Evolutionary conservation across 2,113 vertebrate genomes (phyloP), one percentile per base, ranked within the genome.

Genomic region (Elephas maximus): DNA sequence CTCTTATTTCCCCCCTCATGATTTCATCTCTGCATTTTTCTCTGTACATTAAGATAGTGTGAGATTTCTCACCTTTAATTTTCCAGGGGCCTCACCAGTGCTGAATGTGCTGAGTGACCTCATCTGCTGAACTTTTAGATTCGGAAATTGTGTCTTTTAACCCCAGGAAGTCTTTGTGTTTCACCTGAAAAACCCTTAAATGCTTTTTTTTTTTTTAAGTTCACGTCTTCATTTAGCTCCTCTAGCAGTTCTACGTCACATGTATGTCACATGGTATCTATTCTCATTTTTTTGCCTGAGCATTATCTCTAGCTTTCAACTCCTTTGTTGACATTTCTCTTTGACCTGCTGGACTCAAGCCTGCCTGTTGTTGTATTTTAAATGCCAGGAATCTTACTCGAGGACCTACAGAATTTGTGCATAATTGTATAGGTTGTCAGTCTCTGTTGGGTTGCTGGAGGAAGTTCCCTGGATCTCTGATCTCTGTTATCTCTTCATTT

Each of bases 131-230:
- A 73, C 53, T 74, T 96, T 97, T 90, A 82, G 62, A 83, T 74
- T 90, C 65, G 37, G 24, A 95, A 92, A 84, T 81, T 85, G 2
- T 92, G 53, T 84, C 5, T 73, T 95, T 90, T 88, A 88, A 4
- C 11, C 57, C 57, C 41, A 60, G 21, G 2, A 96, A 87, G 8
- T 89, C 18, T 90, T 93, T 87, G 28, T 57, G 28, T 2, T 90
- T 94, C 37, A 76, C 44, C 60, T 94, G 26, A 97, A 81, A 95
- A 94, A 41, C 80, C 81, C 51, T 95, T 65, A 91, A 41, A 28
- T 78, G 33, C 5, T 6, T 73, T 1, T 67, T 23, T 95, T 95
- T 82, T 96, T 85, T 97, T 94, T 85, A 92, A 37, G 37, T 90
- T 95, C 74, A 63, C 9, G 18, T 88, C 41, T 74, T 92, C 53